Evolutionary conservation across 2,113 vertebrate species (phyloP), one percentile per base, ranked within the genome.

Genomic region (Otis tarda): DNA sequence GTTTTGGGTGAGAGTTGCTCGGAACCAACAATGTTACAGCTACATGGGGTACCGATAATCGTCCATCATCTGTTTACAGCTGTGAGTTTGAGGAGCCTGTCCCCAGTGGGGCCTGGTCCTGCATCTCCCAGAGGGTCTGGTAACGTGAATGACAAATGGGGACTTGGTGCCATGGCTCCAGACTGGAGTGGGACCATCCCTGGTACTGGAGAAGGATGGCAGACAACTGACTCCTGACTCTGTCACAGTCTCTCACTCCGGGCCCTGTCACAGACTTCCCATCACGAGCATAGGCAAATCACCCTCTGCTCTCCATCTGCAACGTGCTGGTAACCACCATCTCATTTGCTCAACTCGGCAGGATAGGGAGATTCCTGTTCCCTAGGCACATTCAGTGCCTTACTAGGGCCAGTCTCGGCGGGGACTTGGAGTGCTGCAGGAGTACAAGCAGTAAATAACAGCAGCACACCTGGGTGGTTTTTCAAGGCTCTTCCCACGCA

Each of bases 381-480:
- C 71, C 31, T 7, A 3, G 16, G 11, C 49, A 24, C 5, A 1
- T 4, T 33, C 85, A 10, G 30, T 14, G 55, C 56, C 83, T 45
- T 9, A 80, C 27, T 33, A 9, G 71, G 28, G 37, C 23, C 15
- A 6, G 59, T 1, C 78, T 70, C 1, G 0, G n/a, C 9, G 61
- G 28, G 18, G 3, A 37, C 47, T 8, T 22, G 74, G 6, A 35
- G 14, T 5, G 52, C 59, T 64, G 3, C 56, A 13, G 75, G 23
- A 74, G 45, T 15, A 27, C 39, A 7, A 14, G 63, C 55, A 77
- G 33, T 52, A 82, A 76, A 69, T 28, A 37, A 24, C 45, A 83
- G 59, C 63, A 52, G 47, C 69, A 73, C 77, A 71, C 20, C 65
- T 23, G 77, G 20, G 45, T 39, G 81, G 6, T 53, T 84, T 89